A percentile compares a stretch with the other conserved stretches of the same genome.
Conservation (phyloP, 2,113 vertebrate species). For the Malurus elegans region DNA sequence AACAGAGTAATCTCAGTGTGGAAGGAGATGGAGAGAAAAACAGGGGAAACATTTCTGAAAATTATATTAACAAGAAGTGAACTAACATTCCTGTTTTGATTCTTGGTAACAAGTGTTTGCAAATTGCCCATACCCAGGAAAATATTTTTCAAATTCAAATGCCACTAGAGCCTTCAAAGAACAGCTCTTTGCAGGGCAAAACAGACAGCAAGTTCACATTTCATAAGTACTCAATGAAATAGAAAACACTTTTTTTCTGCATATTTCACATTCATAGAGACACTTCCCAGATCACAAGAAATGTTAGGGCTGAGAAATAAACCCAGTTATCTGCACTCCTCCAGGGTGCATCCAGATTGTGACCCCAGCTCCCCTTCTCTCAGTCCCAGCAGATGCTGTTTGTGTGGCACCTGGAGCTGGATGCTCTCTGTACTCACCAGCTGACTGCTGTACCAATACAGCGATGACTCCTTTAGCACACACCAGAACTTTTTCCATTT, state of each 20-base stretch:
- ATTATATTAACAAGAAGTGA: not conserved
- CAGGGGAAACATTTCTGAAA: not conserved
- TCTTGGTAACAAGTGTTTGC: not conserved
- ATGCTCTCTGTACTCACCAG: conserved; percentile 78
- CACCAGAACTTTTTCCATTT: conserved; percentile 99
- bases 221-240: not conserved
- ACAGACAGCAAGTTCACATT: not conserved
- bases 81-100: not conserved
- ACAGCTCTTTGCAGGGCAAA: not conserved
- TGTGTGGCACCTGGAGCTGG: not conserved
- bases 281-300: not conserved
- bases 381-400: not conserved
- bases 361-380: not conserved
- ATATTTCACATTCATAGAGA: not conserved
- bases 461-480: conserved; percentile 87
- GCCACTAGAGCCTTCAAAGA: not conserved
- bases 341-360: not conserved
- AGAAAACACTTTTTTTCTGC: not conserved
- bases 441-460: conserved; percentile 93
- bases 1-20: not conserved
- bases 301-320: not conserved
- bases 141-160: conserved; percentile 1
- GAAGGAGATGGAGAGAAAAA: not conserved
- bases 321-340: not conserved
- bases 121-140: not conserved